These are phyloP conservation scores for Aegithalos caudatus DNA, from an alignment of 2,113 vertebrate genomes.

Conservation along the genomic window DNA sequence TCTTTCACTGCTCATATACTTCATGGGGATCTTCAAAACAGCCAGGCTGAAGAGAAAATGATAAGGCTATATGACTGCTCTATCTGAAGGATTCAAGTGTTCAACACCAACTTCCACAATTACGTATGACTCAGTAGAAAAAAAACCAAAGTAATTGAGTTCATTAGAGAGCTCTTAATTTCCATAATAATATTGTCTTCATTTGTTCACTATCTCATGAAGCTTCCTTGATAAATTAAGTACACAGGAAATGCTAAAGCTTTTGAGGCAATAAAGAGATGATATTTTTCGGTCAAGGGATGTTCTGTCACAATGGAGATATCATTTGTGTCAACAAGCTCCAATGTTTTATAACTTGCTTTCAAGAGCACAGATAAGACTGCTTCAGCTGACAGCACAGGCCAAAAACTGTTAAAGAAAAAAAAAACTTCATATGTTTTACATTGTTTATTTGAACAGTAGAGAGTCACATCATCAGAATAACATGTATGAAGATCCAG, in stretches of 20 bases:
- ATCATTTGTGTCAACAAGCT: background rate
- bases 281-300: background rate
- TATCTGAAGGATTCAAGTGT: background rate
- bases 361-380: background rate
- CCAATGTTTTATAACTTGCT: background rate
- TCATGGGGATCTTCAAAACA: background rate
- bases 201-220: background rate
- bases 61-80: background rate
- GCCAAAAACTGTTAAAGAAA: background rate
- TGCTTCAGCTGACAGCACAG: background rate
- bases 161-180: background rate
- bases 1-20: background rate
- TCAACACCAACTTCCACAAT: background rate
- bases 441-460: background rate
- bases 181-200: background rate
- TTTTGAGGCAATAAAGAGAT: background rate
- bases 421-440: background rate
- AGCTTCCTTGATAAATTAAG: background rate
- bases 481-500: background rate
- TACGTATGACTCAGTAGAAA: rapidly evolving
- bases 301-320: background rate
- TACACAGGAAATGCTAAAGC: background rate
- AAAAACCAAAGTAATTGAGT: background rate
- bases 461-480: background rate
- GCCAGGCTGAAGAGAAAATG: background rate